These are phyloP conservation scores for Rhabdornis inornatus DNA, from an alignment of 2,113 vertebrate genomes.

Conservation along the genomic window DNA sequence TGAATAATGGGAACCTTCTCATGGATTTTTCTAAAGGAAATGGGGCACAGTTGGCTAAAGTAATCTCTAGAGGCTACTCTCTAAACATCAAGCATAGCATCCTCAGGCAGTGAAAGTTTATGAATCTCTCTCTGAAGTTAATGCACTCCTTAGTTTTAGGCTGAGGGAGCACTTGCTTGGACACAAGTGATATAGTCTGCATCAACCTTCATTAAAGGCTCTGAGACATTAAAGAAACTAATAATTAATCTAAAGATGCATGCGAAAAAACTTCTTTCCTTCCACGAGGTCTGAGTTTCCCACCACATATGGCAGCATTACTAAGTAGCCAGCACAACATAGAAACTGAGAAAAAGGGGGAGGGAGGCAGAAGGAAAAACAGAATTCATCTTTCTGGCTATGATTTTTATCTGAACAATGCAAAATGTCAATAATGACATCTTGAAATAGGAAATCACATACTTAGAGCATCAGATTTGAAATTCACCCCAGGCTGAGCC, in stretches of 20 bases:
- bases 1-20: conserved; percentile 1
- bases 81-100: background rate
- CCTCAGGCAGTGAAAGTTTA: background rate
- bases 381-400: background rate
- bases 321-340: background rate
- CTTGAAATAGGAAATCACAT: background rate
- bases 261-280: background rate
- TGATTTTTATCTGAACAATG: background rate
- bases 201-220: background rate
- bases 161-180: background rate
- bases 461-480: background rate
- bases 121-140: conserved; percentile 19
- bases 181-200: background rate
- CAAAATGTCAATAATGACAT: background rate
- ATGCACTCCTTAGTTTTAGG: conserved; percentile 23
- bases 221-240: background rate
- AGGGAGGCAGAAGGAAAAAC: background rate
- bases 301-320: background rate
- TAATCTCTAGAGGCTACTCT: conserved; percentile 2
- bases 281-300: background rate
- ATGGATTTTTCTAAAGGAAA: background rate
- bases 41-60: background rate
- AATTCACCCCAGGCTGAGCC: background rate
- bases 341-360: background rate
- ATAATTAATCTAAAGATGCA: background rate